Base-by-base conservation (phyloP, 2,797 vertebrate genomes). In the Bovichtus variegatus region DNA sequence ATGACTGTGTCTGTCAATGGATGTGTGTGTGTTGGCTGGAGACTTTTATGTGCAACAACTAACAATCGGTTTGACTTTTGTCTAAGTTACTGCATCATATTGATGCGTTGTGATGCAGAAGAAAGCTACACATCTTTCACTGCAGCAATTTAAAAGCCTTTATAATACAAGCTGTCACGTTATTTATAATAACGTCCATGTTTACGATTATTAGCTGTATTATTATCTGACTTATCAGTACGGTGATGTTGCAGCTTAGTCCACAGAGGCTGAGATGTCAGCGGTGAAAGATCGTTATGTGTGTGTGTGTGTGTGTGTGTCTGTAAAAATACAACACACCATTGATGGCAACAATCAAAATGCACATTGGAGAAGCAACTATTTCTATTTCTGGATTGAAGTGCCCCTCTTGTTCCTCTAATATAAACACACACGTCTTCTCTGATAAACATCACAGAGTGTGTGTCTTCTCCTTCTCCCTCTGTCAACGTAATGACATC, bases 281-380 rank as follows among this genome's bases (percentile, higher is more conserved):
- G n/a, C n/a, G n/a, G n/a, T n/a, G n/a, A n/a, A n/a, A n/a, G n/a
- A n/a, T n/a, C n/a, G n/a, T n/a, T n/a, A n/a, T n/a, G n/a, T n/a
- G n/a, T 49, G 47, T 44, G 21, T 51, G 23, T 27, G 49, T 50
- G 50, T 29, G 13, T 27, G 15, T 19, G 38, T 29, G 25, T 46
- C 41, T 29, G 25, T 27, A 27, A 31, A 13, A 44, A 44, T 61
- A 29, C 46, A 25, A 23, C 25, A 55, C 63, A 67, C 2, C 49
- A 58, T 69, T 72, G 38, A 69, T 72, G 38, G 57, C 68, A 71
- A 74, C 47, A 59, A 68, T 74, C 36, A 77, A 57, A 60, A 71
- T 16, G 1, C 40, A 71, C 31, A 36, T 47, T 46, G 19, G 8
- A 62, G 62, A 75, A 13, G 40, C 40, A 44, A 34, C 41, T 50